A percentile compares a stretch with the other conserved stretches of the same genome.
phyloP scores from a whole-genome alignment of 2,888 invertebrate genomes.

The Microplitis manilae region DNA sequence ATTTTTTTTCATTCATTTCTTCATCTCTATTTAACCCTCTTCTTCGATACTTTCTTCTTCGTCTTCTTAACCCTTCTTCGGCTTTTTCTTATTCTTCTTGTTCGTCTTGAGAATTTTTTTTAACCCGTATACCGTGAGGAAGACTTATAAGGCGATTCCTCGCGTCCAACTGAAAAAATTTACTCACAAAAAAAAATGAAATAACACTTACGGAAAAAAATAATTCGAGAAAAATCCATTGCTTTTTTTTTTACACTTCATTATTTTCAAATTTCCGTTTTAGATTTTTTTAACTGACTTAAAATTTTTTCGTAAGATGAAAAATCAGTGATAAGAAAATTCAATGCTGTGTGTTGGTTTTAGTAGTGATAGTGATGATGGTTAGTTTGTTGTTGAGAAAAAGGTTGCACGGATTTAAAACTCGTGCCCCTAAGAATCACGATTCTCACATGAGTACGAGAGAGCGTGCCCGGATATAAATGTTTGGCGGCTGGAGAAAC shows the following conservation, averaged over 20 bases:
- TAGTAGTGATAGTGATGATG: constrained; percentile 24
- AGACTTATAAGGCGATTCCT: constrained; percentile 69
- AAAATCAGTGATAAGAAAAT: no score
- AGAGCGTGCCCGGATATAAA: constrained; percentile 52
- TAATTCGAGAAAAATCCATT: neutral
- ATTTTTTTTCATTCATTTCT: constrained; percentile 21
- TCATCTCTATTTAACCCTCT: constrained; percentile 13
- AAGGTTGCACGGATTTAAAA: constrained; percentile 20
- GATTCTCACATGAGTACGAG: constrained; percentile 52
- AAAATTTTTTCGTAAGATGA: no score
- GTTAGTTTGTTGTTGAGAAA: constrained; percentile 17
- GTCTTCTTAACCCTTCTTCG: constrained; percentile 17
- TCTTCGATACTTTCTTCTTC: neutral
- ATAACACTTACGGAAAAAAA: neutral
- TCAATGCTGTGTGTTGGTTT: no score
- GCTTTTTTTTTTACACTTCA: no score
- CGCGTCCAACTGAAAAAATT: constrained; percentile 66
- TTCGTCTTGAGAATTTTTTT: constrained; percentile 50
- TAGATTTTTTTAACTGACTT: no score
- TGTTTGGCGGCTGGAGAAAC: constrained; percentile 64
- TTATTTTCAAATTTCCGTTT: no score
- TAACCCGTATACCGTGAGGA: constrained; percentile 53
- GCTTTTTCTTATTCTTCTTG: constrained; percentile 41
- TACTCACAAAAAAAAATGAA: constrained; percentile 34
- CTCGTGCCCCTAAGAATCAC: constrained; percentile 58